Evolutionary conservation across 2,113 vertebrate genomes (phyloP), one percentile per base, ranked within the genome.

Genomic region (Burhinus bistriatus): DNA sequence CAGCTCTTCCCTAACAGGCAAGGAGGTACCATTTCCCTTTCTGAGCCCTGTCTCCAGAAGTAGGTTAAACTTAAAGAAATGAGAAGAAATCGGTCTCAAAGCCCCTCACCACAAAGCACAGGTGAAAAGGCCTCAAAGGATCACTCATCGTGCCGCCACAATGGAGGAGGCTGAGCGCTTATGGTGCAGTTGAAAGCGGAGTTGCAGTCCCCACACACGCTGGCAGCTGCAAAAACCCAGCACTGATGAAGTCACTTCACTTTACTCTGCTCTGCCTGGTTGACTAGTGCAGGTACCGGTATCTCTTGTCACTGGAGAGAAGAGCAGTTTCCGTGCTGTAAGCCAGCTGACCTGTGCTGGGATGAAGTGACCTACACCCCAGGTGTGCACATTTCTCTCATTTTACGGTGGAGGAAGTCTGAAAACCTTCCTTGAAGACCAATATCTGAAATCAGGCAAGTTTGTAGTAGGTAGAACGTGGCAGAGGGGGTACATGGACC

Each of bases 131-230:
- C 49, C 71, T 83, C 40, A 69, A 57, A 65, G 25, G 44, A 49
- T 40, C 18, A 11, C 34, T 0, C 49, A 49, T 23, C 11, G 22
- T 49, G 49, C 49, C 11, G 11, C 49, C 11, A 0, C 0, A 2
- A 52, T 15, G 57, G 61, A 88, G 47, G 40, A 61, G 51, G 19
- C 40, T 49, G 38, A 65, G 25, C 3, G 4, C 62, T 52, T 15
- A 6, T 0, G 1, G 15, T 11, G 23, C 25, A n/a, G 29, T 17
- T 61, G 49, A 81, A 82, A 77, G 49, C 18, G 38, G 36, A 66
- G 25, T 12, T 61, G 27, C 27, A 14, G 42, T 42, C 65, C 38
- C 40, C 62, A 4, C 49, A 34, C 29, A 54, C 0, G 0, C n/a
- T n/a, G 55, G 42, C n/a, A 75, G 49, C 64, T 89, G 72, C 58